Base-by-base conservation (phyloP, 1,140 invertebrate species). In the Pentalonia nigronervosa region DNA sequence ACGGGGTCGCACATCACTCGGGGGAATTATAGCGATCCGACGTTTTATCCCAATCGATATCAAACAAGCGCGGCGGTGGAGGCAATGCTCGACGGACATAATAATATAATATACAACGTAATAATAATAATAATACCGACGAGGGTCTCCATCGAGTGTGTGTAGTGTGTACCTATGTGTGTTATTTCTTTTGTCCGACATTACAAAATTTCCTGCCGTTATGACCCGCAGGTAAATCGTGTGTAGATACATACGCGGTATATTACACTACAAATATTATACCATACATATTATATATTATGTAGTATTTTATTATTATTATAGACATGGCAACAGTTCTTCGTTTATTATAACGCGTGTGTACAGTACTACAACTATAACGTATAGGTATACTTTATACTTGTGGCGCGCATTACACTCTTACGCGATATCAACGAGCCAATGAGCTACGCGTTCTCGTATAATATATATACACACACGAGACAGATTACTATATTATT, bases 141-240 rank as follows among this genome's bases (percentile, higher is more conserved):
- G 88, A 89, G 88, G 88, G 50, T 89, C 88, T 89, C 88, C 7
- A 76, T 53, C 47, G 87, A 25, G 45, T 67, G 67, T 83, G 21
- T 76, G 48, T 81, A 48, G 45, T 83, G 21, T 76, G 48, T 81
- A 48, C 41, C 45, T 36, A 53, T 90, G 30, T 91, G 47, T 91
- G 91, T 92, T 81, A 48, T 92, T 81, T 92, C 91, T 92, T 92
- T 92, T 92, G 91, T 92, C 76, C 91, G 76, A 47, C 91, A 45
- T 92, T 84, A 92, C 76, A 84, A 92, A 92, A 92, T 92, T 92
- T 92, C 91, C 76, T 83, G 60, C 76, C 91, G 91, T 83, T 92
- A 92, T 92, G 91, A 83, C 91, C 91, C 11, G 76, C 67, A 92
- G 91, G 91, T 92, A 92, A 92, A 92, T 92, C 91, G 91, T 81